These are phyloP conservation scores for Cynodonichthys magdalenae DNA, from an alignment of 2,797 vertebrate genomes.

Conservation along the genomic window DNA sequence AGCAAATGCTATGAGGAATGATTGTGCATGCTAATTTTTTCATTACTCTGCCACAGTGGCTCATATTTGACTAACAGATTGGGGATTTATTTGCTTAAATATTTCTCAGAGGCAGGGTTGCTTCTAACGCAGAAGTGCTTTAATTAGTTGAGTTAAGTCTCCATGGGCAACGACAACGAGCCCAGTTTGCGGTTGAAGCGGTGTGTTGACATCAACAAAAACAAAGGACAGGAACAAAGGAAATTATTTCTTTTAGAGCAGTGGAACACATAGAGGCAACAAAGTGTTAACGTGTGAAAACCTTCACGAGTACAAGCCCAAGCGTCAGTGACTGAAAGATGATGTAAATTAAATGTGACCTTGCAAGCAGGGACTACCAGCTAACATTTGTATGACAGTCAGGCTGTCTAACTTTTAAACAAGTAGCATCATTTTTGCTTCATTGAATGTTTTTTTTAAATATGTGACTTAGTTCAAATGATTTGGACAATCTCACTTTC, in stretches of 20 bases:
- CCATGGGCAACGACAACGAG: conserved; percentile 4
- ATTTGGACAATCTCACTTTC: too few relatives aligned
- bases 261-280: neutral
- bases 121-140: conserved; percentile 21
- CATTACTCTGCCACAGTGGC: conserved; percentile 3
- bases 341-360: too few relatives aligned
- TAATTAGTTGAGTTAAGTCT: conserved; percentile 29
- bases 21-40: conserved; percentile 34
- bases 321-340: too few relatives aligned
- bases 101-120: conserved; percentile 23
- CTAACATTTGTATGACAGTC: too few relatives aligned
- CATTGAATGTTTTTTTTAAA: too few relatives aligned
- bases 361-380: too few relatives aligned
- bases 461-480: too few relatives aligned
- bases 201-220: conserved; percentile 17
- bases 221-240: neutral
- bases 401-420: too few relatives aligned
- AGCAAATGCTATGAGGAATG: conserved; percentile 12
- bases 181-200: neutral
- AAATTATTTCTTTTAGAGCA: neutral
- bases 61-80: conserved; percentile 13
- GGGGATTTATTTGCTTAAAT: conserved; percentile 26
- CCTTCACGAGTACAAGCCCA: neutral
- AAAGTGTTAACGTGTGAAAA: neutral
- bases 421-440: too few relatives aligned